Evolutionary conservation across 1,140 invertebrate species (phyloP).

Genomic region (Trichoplusia ni): DNA sequence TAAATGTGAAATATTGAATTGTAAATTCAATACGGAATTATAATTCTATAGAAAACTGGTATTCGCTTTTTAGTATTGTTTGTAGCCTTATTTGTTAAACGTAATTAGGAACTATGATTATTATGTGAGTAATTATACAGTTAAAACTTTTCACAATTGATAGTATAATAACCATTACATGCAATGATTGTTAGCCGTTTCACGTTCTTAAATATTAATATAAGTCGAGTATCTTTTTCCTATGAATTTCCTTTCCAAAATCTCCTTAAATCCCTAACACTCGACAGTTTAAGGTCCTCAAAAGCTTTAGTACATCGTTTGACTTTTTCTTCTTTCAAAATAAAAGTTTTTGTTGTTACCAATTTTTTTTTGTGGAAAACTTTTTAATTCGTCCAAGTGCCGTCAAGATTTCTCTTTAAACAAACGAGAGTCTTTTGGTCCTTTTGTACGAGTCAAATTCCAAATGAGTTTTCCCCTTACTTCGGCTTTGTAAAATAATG

Average conservation of each 20-base stretch:
- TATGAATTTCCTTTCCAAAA: not conserved
- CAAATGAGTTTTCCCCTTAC: constrained; percentile 28
- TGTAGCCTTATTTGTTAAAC: no score
- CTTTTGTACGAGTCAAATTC: constrained; percentile 26
- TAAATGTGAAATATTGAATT: no score
- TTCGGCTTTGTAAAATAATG: constrained; percentile 27
- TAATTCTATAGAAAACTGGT: no score
- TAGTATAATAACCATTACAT: no score
- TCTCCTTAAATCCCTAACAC: constrained; percentile 20
- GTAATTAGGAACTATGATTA: no score
- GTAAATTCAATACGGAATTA: no score
- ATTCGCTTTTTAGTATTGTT: no score
- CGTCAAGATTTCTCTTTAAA: constrained; percentile 30
- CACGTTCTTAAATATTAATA: no score
- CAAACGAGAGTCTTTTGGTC: constrained; percentile 17
- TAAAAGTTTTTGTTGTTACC: constrained; percentile 25
- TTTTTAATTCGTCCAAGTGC: constrained; percentile 33
- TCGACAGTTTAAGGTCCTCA: constrained; percentile 23
- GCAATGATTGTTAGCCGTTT: no score
- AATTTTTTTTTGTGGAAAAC: constrained; percentile 14
- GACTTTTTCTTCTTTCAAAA: constrained; percentile 18
- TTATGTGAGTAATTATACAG: no score
- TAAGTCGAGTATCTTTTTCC: not conserved
- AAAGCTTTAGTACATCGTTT: constrained; percentile 19
- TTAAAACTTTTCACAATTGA: no score